Conservation (phyloP, 2,888 invertebrate species). For the Xestia rhomboidea region DNA sequence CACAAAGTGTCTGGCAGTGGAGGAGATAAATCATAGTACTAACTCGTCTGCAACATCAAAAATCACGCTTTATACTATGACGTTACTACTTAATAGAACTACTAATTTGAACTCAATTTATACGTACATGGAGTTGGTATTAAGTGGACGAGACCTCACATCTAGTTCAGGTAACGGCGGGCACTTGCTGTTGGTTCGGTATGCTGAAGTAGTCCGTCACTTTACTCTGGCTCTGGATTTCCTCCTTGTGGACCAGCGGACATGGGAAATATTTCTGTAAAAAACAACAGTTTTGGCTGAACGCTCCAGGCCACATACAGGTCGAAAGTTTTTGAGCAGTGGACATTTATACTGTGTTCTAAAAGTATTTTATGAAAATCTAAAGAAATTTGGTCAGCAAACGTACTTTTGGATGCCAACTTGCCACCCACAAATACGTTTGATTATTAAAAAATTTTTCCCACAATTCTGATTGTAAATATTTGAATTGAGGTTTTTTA, state of each 20-base stretch:
- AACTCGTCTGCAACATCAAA: too few species aligned
- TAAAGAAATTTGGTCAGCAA: not conserved
- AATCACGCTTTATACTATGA: not conserved
- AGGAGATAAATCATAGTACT: too few species aligned
- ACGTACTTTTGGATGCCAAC: not conserved
- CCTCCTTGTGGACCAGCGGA: slow-evolving; percentile 83
- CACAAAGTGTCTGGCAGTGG: too few species aligned
- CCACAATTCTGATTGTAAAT: too few species aligned
- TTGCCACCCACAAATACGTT: not conserved
- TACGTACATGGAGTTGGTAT: not conserved
- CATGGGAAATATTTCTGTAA: slow-evolving; percentile 87
- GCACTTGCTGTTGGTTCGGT: slow-evolving; percentile 76
- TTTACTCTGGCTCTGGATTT: slow-evolving; percentile 78
- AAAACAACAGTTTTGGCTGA: not conserved
- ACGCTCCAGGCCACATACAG: not conserved
- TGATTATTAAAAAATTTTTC: too few species aligned
- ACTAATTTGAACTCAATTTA: not conserved
- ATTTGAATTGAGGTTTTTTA: too few species aligned
- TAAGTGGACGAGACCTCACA: slow-evolving; percentile 58
- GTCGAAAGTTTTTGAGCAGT: not conserved
- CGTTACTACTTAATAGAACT: not conserved
- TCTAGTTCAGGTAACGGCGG: slow-evolving; percentile 81
- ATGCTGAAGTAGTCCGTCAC: slow-evolving; percentile 86
- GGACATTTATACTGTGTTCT: not conserved
- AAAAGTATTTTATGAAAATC: not conserved